Base-by-base conservation (phyloP, 1,140 invertebrate species). In the Orchesella cincta region DNA sequence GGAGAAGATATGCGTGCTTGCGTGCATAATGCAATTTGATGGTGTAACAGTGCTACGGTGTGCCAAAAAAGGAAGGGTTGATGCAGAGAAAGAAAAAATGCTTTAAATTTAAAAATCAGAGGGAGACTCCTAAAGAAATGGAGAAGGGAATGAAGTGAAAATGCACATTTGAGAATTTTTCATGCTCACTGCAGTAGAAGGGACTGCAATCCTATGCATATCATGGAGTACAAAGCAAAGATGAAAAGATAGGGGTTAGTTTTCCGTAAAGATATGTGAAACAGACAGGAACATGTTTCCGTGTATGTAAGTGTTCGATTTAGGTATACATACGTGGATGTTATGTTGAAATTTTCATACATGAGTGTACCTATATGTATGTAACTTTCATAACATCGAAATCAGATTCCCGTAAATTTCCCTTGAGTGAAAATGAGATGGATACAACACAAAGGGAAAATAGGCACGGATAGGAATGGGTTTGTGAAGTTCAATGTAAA, bases 321-420 rank as follows among this genome's bases (percentile, higher is more conserved):
- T n/a, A n/a, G n/a, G n/a, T n/a, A n/a, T n/a, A n/a, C n/a, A n/a
- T n/a, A n/a, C n/a, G n/a, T n/a, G n/a, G n/a, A n/a, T n/a, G n/a
- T n/a, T n/a, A n/a, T n/a, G n/a, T n/a, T n/a, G n/a, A 46, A 46
- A 46, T 46, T 46, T 46, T 46, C 39, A 46, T 20, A 46, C 39
- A 12, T 46, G 39, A 8, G n/a, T n/a, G n/a, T n/a, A n/a, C n/a
- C n/a, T n/a, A n/a, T n/a, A n/a, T n/a, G n/a, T n/a, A n/a, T n/a
- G n/a, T n/a, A n/a, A n/a, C n/a, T n/a, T n/a, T n/a, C 39, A 46
- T 12, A 8, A 46, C 20, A 46, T 67, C 62, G 62, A 67, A 67
- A 67, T 67, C 62, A 67, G 62, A 67, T 67, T 67, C 62, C n/a
- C 62, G 62, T 67, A 67, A 67, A 67, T 67, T 67, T 67, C 62